Evolutionary conservation across 53 echinoderm and acorn worm species (phyloP).

Genomic region (Apostichopus leukothele): DNA sequence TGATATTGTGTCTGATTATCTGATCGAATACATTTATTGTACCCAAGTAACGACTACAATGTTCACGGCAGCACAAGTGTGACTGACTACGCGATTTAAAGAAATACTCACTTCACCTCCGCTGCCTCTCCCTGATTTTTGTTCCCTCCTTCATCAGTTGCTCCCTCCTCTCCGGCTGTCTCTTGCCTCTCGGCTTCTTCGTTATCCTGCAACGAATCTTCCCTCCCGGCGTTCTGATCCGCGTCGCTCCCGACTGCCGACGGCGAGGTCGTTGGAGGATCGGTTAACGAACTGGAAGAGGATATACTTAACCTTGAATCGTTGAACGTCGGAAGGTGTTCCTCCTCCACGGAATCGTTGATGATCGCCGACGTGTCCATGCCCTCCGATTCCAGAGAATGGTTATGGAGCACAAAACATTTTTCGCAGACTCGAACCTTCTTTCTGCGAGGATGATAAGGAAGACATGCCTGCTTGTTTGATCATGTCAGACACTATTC

Average conservation of each 20-base stretch:
- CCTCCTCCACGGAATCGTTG: neutral
- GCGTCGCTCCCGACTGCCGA: constrained; percentile 3
- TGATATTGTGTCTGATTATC: no score
- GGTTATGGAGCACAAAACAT: constrained; percentile 84
- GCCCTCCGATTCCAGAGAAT: constrained; percentile 67
- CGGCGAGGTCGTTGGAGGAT: neutral
- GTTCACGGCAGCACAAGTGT: no score
- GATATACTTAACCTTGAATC: constrained; percentile 14
- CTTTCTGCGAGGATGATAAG: constrained; percentile 58
- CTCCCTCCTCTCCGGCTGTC: constrained; percentile 46
- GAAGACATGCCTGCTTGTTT: neutral
- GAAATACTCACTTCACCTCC: neutral
- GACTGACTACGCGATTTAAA: no score
- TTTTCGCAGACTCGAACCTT: constrained; percentile 85
- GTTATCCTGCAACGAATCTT: neutral
- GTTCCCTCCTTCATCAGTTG: neutral
- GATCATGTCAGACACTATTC: no score
- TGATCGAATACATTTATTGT: no score
- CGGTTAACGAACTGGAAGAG: neutral
- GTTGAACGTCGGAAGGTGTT: neutral
- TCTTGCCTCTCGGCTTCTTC: constrained; percentile 35
- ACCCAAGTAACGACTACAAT: no score
- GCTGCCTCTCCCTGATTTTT: neutral
- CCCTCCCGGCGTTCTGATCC: neutral
- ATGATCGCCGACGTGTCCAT: constrained; percentile 65